phyloP scores from a whole-genome alignment of 1,140 invertebrate species.

The Drosophila saltans region DNA sequence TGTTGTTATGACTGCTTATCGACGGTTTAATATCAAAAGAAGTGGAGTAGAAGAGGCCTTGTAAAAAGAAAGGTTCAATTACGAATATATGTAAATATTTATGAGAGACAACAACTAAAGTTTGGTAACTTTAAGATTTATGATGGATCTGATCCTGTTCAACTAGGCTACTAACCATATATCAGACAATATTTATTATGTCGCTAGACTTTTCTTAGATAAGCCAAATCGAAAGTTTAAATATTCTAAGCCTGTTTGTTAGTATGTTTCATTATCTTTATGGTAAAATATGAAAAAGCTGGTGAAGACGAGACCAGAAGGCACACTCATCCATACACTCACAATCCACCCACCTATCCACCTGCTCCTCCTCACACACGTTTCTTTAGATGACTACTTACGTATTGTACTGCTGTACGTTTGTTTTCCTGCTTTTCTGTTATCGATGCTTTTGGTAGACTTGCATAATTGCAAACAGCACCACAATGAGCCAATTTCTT shows the following conservation, averaged over 20 bases:
- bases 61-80: neutral
- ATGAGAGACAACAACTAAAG: neutral
- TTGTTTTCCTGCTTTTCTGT: conserved; percentile 13
- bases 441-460: conserved; percentile 28
- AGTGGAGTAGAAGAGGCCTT: conserved; percentile 22
- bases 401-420: conserved; percentile 4
- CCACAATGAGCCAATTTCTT: conserved; percentile 29
- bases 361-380: too few relatives aligned
- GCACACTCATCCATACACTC: too few relatives aligned
- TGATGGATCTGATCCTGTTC: neutral
- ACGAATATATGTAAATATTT: neutral
- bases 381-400: neutral
- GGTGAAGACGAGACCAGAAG: neutral
- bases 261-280: too few relatives aligned
- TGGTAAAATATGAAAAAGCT: too few relatives aligned
- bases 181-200: too few relatives aligned
- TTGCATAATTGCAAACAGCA: conserved; percentile 42
- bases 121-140: neutral
- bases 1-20: conserved; percentile 43
- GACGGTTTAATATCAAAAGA: conserved; percentile 45
- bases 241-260: too few relatives aligned
- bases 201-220: too few relatives aligned
- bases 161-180: too few relatives aligned
- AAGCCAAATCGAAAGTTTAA: too few relatives aligned
- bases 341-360: too few relatives aligned